Percentiles rank a stretch among this genome's conserved stretches.
phyloP scores from a whole-genome alignment of 2,888 invertebrate genomes.

The Leuctra nigra region DNA sequence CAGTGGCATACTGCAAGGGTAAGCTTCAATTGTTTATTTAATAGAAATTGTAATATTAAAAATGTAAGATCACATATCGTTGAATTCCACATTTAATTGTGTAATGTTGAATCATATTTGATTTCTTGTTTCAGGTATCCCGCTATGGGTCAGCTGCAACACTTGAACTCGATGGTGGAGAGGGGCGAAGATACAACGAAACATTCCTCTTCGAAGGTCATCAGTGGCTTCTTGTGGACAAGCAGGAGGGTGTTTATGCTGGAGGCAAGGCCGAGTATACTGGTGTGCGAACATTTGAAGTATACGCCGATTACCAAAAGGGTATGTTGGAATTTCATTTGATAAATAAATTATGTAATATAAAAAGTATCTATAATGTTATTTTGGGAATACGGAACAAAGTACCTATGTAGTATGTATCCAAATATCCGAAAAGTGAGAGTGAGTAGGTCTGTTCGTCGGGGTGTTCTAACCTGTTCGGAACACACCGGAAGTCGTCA shows the following conservation, averaged over 20 bases:
- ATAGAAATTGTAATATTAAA: no score
- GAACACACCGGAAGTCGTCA: no score
- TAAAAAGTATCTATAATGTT: no score
- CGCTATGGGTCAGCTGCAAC: conserved; percentile 90
- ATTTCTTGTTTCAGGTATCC: conserved; percentile 51
- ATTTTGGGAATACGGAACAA: no score
- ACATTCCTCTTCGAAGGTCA: conserved; percentile 86
- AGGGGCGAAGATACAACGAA: conserved; percentile 88
- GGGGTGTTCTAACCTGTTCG: no score
- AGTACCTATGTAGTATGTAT: no score
- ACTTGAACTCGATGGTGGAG: conserved; percentile 89
- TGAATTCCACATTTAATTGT: no score
- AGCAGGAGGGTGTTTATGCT: conserved; percentile 91
- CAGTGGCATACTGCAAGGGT: conserved; percentile 91
- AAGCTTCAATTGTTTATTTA: background rate
- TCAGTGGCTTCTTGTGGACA: conserved; percentile 87
- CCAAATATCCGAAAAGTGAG: background rate
- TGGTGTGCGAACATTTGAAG: conserved; percentile 88
- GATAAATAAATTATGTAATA: background rate
- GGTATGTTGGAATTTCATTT: conserved; percentile 47
- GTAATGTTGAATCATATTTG: no score
- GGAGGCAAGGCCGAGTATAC: conserved; percentile 95
- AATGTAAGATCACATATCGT: background rate
- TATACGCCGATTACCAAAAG: conserved; percentile 91
- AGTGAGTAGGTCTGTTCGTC: conserved; percentile 17